A percentile compares a stretch with the other conserved stretches of the same genome.
Evolutionary conservation across 1,140 invertebrate genomes (phyloP).

Genomic region (Drosophila sp.): DNA sequence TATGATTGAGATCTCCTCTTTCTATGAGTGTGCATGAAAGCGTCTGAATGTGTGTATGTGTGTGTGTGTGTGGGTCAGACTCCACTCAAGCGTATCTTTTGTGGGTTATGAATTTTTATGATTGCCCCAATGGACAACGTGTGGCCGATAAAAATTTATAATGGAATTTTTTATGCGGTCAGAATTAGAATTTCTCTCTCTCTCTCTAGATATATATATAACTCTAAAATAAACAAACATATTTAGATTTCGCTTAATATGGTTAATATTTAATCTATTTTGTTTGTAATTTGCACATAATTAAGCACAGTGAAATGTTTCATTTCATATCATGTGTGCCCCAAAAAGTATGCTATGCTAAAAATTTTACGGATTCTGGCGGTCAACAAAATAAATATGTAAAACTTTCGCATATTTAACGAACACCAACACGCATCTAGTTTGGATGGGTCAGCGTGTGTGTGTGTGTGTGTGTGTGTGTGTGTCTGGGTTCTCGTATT

Average conservation of each 20-base stretch:
- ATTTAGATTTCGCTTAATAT: slow-evolving; percentile 27
- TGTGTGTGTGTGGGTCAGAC: background rate
- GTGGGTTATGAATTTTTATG: slow-evolving; percentile 72
- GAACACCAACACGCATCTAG: background rate
- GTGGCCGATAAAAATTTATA: slow-evolving; percentile 36
- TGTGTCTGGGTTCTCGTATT: background rate
- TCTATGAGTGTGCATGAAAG: background rate
- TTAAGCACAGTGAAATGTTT: slow-evolving; percentile 57
- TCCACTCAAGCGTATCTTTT: slow-evolving; percentile 52
- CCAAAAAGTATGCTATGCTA: slow-evolving; percentile 44
- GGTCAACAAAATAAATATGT: background rate
- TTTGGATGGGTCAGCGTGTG: background rate
- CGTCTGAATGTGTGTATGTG: slow-evolving; percentile 10
- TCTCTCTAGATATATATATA: background rate
- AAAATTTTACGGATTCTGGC: background rate
- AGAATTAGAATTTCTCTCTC: background rate
- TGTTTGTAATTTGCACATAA: slow-evolving; percentile 69
- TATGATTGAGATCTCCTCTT: slow-evolving; percentile 23
- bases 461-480: background rate
- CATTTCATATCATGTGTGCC: slow-evolving; percentile 41
- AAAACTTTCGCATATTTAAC: slow-evolving; percentile 53
- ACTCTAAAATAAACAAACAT: slow-evolving; percentile 21
- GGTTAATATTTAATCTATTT: slow-evolving; percentile 67
- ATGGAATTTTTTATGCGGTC: slow-evolving; percentile 58
- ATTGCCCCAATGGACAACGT: slow-evolving; percentile 17